Conservation (phyloP, 1,140 invertebrate species). For the Musca domestica region DNA sequence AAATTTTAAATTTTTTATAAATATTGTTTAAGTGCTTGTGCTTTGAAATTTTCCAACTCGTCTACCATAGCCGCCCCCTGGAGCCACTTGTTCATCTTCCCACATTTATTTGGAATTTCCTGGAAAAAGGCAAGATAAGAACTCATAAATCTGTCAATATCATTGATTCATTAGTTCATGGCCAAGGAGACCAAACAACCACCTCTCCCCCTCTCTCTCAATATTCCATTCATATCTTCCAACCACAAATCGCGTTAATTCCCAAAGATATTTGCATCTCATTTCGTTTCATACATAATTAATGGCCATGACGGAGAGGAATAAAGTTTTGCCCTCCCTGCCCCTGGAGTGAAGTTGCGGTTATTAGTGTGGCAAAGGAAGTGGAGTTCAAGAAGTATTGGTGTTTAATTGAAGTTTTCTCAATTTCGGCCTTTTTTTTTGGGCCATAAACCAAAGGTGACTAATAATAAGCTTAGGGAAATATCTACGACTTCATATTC, state of each 20-base stretch:
- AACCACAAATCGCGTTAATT: conserved; percentile 1
- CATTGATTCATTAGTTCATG: conserved; percentile 21
- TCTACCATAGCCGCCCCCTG: too few relatives aligned
- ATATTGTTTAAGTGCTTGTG: too few relatives aligned
- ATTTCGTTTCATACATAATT: conserved; percentile 10
- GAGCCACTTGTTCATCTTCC: too few relatives aligned
- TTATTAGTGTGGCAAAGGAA: too few relatives aligned
- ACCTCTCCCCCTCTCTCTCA: too few relatives aligned
- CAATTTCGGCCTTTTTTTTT: too few relatives aligned
- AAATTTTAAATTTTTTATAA: too few relatives aligned
- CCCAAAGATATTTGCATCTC: conserved; percentile 4
- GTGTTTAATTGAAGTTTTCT: neutral
- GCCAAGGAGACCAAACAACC: neutral
- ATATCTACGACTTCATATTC: neutral
- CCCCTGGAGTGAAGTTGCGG: too few relatives aligned
- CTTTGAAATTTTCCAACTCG: too few relatives aligned
- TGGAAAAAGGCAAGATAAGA: too few relatives aligned
- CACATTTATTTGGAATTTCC: too few relatives aligned
- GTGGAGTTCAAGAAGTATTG: neutral
- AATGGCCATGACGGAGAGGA: neutral
- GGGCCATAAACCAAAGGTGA: conserved; percentile 7
- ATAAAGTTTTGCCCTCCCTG: neutral
- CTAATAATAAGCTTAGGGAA: conserved; percentile 1
- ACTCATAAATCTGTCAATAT: conserved; percentile 28
- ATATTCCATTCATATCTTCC: too few relatives aligned